Evolutionary conservation across 2,797 vertebrate species (phyloP).

Genomic region (Momotus momota): DNA sequence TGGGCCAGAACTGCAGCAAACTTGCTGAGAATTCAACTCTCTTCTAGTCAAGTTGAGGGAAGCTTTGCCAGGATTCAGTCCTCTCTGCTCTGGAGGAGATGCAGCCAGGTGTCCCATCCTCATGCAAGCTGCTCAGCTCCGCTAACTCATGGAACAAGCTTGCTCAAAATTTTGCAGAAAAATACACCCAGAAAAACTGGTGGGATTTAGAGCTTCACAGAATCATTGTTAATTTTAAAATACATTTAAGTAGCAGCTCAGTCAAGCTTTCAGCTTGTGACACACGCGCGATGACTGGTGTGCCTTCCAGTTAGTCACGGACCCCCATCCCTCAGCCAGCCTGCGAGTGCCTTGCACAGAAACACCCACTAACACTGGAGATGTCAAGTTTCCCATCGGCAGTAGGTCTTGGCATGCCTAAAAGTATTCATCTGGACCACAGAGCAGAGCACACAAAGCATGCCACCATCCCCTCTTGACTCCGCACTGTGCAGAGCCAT

Average conservation of each 20-base stretch:
- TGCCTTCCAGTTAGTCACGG: not conserved
- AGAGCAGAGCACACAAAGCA: not conserved
- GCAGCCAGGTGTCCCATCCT: not conserved
- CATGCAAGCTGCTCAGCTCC: not conserved
- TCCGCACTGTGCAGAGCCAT: not conserved
- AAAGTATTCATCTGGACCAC: not conserved
- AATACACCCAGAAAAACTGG: rapidly evolving
- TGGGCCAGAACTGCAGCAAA: not conserved
- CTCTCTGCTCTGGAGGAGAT: not conserved
- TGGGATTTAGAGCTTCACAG: not conserved
- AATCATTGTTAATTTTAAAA: not conserved
- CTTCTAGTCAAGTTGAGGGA: not conserved
- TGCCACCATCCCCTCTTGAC: not conserved
- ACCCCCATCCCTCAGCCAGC: not conserved
- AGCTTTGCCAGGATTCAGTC: not conserved
- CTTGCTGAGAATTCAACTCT: not conserved
- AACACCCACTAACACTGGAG: not conserved
- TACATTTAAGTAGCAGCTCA: not conserved
- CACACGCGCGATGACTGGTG: rapidly evolving
- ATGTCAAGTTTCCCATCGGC: rapidly evolving
- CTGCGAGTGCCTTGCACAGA: not conserved
- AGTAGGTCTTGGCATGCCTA: rapidly evolving
- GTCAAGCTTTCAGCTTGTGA: not conserved
- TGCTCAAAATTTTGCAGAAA: not conserved
- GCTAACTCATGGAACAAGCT: not conserved